Evolutionary conservation across 2,797 vertebrate species (phyloP).

Genomic region (Acanthopagrus latus): DNA sequence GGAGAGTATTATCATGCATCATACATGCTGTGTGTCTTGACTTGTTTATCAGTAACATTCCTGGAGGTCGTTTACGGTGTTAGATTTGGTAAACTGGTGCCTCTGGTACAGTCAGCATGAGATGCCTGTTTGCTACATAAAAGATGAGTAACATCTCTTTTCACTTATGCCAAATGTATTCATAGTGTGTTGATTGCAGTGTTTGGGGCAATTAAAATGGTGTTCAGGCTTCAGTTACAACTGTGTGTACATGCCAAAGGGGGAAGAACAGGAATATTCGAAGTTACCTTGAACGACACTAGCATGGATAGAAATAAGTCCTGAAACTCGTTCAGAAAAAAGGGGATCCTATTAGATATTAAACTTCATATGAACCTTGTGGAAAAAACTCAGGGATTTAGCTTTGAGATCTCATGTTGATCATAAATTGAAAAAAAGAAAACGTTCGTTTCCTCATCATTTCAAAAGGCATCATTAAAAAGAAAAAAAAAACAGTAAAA

Average conservation of each 20-base stretch:
- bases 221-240: slow-evolving; percentile 30
- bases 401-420: slow-evolving; percentile 12
- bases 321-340: not conserved
- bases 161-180: slow-evolving; percentile 30
- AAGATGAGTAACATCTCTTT: slow-evolving; percentile 40
- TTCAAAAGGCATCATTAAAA: slow-evolving; percentile 41
- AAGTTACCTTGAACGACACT: slow-evolving; percentile 6
- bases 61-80: slow-evolving; percentile 4
- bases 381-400: not conserved
- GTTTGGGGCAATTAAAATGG: slow-evolving; percentile 51
- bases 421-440: slow-evolving; percentile 2
- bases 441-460: slow-evolving; percentile 16
- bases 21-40: not conserved
- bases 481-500: slow-evolving; percentile 1
- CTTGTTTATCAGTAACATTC: slow-evolving; percentile 5
- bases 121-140: slow-evolving; percentile 52
- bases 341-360: not conserved
- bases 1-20: not conserved
- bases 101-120: slow-evolving; percentile 13
- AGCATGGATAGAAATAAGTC: not conserved
- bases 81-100: not conserved
- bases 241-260: not conserved
- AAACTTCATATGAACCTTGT: not conserved
- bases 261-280: not conserved
- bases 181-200: slow-evolving; percentile 27